These are phyloP conservation scores for Thaleichthys pacificus DNA, from an alignment of 2,797 vertebrate species.

Conservation along the genomic window DNA sequence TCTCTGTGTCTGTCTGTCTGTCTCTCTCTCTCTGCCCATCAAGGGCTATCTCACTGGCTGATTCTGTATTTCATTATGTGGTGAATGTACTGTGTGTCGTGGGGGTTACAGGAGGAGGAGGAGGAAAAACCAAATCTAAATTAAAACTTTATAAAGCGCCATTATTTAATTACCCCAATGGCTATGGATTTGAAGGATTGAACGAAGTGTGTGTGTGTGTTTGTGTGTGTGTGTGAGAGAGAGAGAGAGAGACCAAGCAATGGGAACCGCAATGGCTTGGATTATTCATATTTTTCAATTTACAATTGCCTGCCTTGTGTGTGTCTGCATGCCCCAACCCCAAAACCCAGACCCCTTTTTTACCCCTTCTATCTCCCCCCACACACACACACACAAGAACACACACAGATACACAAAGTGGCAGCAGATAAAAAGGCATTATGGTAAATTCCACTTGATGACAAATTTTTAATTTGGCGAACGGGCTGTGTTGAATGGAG, in stretches of 20 bases:
- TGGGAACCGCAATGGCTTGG: constrained; percentile 67
- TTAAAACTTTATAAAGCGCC: constrained; percentile 97
- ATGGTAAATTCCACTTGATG: constrained; percentile 99
- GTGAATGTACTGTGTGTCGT: constrained; percentile 15
- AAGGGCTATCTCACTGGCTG: constrained; percentile 60
- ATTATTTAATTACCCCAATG: constrained; percentile 99
- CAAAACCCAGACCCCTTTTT: constrained; percentile 85
- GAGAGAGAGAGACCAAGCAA: constrained; percentile 36
- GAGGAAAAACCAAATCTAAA: constrained; percentile 82
- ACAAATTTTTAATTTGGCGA: constrained; percentile 99
- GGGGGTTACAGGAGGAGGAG: constrained; percentile 72
- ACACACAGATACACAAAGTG: constrained; percentile 84
- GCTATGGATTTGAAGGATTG: constrained; percentile 82
- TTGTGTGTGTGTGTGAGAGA: constrained; percentile 33
- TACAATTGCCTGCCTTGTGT: constrained; percentile 65
- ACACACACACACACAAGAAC: constrained; percentile 76
- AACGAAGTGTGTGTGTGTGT: constrained; percentile 30
- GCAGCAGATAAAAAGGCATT: constrained; percentile 99
- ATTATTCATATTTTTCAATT: constrained; percentile 99
- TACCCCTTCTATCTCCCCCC: constrained; percentile 65
- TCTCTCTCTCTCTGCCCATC: constrained; percentile 43
- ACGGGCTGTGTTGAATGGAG: constrained; percentile 90
- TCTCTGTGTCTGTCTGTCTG: constrained; percentile 24
- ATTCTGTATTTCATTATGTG: constrained; percentile 44
- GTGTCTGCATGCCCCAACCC: constrained; percentile 67